These are phyloP conservation scores for Triplophysa siluroides DNA, from an alignment of 2,113 vertebrate genomes.

Conservation along the genomic window DNA sequence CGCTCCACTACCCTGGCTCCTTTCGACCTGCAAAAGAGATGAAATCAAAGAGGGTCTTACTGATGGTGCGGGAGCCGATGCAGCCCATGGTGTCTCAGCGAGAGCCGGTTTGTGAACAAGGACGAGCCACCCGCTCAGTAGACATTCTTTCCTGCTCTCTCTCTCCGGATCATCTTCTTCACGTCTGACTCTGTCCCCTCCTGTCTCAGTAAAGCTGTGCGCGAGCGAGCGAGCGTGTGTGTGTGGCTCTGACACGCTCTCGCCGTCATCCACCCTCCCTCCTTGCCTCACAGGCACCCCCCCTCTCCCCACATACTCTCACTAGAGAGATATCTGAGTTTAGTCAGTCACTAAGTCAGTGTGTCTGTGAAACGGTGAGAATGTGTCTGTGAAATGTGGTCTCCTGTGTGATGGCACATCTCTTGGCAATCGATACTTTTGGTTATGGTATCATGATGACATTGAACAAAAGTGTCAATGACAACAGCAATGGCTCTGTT, in stretches of 20 bases:
- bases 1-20: slow-evolving; percentile 31
- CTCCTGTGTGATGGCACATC: background rate
- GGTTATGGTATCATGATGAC: too few relatives aligned
- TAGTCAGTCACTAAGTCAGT: slow-evolving; percentile 47
- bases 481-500: too few relatives aligned
- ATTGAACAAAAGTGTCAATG: too few relatives aligned
- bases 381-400: background rate
- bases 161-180: slow-evolving; percentile 30
- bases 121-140: slow-evolving; percentile 69
- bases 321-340: slow-evolving; percentile 47
- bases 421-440: too few relatives aligned
- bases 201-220: slow-evolving; percentile 39
- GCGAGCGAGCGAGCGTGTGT: slow-evolving; percentile 22
- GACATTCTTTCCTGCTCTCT: slow-evolving; percentile 59
- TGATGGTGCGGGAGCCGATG: slow-evolving; percentile 79
- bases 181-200: slow-evolving; percentile 40
- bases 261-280: slow-evolving; percentile 39
- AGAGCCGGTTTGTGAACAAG: slow-evolving; percentile 66
- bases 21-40: slow-evolving; percentile 39
- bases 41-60: slow-evolving; percentile 64
- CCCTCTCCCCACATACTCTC: slow-evolving; percentile 23
- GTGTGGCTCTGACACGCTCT: slow-evolving; percentile 26
- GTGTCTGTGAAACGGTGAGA: slow-evolving; percentile 38
- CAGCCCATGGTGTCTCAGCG: slow-evolving; percentile 78
- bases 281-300: slow-evolving; percentile 32